Percentiles rank a stretch among this genome's conserved stretches.
These are phyloP conservation scores for Malthinus flaveolus DNA, from an alignment of 2,888 invertebrate genomes.

Conservation along the genomic window DNA sequence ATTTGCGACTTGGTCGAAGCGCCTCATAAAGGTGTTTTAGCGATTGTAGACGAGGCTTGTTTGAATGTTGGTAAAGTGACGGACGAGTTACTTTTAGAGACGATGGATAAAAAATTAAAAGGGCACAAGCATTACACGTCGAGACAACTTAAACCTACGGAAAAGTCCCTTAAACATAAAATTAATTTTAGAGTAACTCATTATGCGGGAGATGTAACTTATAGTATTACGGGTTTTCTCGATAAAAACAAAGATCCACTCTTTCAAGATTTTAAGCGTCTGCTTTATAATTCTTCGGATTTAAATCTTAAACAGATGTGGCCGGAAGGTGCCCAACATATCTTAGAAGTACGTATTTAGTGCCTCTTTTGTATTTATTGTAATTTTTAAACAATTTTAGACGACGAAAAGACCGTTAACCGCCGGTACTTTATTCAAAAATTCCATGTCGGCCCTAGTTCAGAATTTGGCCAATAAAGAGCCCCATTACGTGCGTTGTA, in stretches of 20 bases:
- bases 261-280: constrained; percentile 95
- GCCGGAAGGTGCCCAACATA: constrained; percentile 94
- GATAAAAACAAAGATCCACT: constrained; percentile 97
- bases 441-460: constrained; percentile 90
- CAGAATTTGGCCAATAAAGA: constrained; percentile 88
- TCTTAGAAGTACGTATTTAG: constrained; percentile 77
- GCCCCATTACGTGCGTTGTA: constrained; percentile 95
- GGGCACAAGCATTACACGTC: constrained; percentile 91
- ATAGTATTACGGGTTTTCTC: constrained; percentile 87
- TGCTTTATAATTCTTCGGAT: constrained; percentile 84
- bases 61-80: constrained; percentile 92
- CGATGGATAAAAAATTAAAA: constrained; percentile 87
- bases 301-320: constrained; percentile 83
- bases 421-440: constrained; percentile 92
- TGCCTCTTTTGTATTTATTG: too few relatives aligned
- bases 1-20: constrained; percentile 96
- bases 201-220: constrained; percentile 96
- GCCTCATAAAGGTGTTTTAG: constrained; percentile 80
- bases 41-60: constrained; percentile 97
- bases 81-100: constrained; percentile 82
- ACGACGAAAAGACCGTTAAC: constrained; percentile 95
- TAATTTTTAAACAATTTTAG: constrained; percentile 57
- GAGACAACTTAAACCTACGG: constrained; percentile 78
- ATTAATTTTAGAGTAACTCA: constrained; percentile 77
- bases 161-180: constrained; percentile 60